Percentiles rank a stretch among this genome's conserved stretches.
These are phyloP conservation scores for Monopis laevigella DNA, from an alignment of 2,888 invertebrate genomes.

Conservation along the genomic window DNA sequence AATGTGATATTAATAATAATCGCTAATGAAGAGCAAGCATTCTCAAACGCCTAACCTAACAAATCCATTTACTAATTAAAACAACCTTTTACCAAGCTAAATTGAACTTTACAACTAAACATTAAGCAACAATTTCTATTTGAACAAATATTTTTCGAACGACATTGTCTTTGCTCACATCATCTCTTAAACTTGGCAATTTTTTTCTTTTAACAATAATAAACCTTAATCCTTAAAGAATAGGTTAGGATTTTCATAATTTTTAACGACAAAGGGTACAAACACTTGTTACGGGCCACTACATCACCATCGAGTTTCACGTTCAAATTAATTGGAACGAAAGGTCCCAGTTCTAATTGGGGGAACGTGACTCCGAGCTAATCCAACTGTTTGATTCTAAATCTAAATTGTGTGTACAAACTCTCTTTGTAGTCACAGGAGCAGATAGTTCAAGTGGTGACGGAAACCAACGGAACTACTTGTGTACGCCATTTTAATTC, in stretches of 20 bases:
- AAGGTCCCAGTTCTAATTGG: constrained; percentile 47
- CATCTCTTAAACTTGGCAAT: constrained; percentile 25
- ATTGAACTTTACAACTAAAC: constrained; percentile 20
- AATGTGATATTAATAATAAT: constrained; percentile 5
- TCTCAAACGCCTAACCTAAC: constrained; percentile 19
- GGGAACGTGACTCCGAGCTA: constrained; percentile 56
- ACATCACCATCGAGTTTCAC: constrained; percentile 60
- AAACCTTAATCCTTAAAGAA: constrained; percentile 2
- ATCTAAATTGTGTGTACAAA: constrained; percentile 7
- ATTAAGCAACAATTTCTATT: constrained; percentile 26
- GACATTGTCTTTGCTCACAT: constrained; percentile 30
- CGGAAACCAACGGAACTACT: no score
- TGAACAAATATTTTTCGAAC: constrained; percentile 23
- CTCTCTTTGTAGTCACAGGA: no score
- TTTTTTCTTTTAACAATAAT: no score
- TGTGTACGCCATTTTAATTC: no score
- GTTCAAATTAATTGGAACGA: constrained; percentile 25
- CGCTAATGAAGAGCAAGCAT: constrained; percentile 8
- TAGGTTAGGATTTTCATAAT: no score
- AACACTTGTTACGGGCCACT: constrained; percentile 31
- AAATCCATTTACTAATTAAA: constrained; percentile 35
- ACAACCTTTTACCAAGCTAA: constrained; percentile 15
- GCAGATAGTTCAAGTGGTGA: no score
- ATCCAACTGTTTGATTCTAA: constrained; percentile 28
- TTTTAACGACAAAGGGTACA: constrained; percentile 2